phyloP scores from a whole-genome alignment of 2,797 vertebrate species.

The Buphagus erythrorhynchus region DNA sequence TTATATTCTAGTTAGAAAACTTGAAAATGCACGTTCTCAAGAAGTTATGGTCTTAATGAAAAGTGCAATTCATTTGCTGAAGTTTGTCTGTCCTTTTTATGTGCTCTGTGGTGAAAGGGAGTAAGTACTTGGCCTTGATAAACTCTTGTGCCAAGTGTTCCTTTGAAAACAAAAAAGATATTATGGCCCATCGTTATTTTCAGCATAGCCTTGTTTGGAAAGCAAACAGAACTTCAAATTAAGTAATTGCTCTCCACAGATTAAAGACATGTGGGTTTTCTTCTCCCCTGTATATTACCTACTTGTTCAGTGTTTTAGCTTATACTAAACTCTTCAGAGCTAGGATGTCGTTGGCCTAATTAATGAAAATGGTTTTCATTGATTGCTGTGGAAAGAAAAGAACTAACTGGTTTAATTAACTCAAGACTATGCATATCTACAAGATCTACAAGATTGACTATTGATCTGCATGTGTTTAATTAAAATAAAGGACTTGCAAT shows the following conservation, averaged over 20 bases:
- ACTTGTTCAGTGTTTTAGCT: neutral
- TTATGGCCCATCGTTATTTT: neutral
- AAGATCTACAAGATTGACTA: neutral
- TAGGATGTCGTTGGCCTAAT: neutral
- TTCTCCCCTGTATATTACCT: neutral
- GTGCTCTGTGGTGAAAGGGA: neutral
- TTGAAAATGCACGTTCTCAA: neutral
- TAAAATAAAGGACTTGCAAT: neutral
- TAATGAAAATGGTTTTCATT: slow-evolving; percentile 11
- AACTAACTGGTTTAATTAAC: slow-evolving; percentile 22
- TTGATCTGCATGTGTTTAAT: slow-evolving; percentile 24
- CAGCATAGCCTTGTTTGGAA: neutral
- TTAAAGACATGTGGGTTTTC: neutral
- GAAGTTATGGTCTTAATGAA: neutral
- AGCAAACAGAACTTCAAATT: neutral
- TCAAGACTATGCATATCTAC: neutral
- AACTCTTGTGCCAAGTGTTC: neutral
- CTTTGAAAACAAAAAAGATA: neutral
- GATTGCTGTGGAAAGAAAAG: slow-evolving; percentile 3
- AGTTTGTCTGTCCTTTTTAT: neutral
- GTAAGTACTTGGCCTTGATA: neutral
- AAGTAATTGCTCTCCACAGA: neutral
- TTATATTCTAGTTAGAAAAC: neutral
- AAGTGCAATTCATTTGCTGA: neutral
- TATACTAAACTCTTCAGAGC: neutral